phyloP scores from a whole-genome alignment of 2,797 vertebrate species.

The Mycteria americana region DNA sequence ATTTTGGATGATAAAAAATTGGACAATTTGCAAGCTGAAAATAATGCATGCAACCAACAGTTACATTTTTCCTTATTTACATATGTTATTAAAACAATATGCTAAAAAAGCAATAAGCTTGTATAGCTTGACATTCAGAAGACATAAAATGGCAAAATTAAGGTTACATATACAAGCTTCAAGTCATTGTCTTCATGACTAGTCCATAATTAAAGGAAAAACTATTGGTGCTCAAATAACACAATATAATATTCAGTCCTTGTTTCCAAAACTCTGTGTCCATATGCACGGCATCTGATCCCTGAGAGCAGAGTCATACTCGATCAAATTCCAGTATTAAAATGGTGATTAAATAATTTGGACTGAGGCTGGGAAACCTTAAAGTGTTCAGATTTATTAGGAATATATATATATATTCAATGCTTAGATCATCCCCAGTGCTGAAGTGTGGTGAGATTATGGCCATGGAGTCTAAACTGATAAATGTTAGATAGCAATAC shows the following conservation, averaged over 20 bases:
- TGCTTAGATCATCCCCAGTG: background rate
- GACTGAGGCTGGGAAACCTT: background rate
- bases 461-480: background rate
- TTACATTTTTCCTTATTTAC: background rate
- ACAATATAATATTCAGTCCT: background rate
- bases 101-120: background rate
- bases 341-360: background rate
- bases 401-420: background rate
- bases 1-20: slow-evolving; percentile 24
- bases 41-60: slow-evolving; percentile 10
- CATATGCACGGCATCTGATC: background rate
- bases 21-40: slow-evolving; percentile 25
- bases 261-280: background rate
- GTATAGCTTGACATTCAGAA: background rate
- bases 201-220: background rate
- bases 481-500: background rate
- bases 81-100: background rate
- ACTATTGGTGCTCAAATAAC: background rate
- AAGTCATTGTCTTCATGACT: background rate
- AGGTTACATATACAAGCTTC: background rate
- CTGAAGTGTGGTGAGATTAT: background rate
- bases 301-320: background rate
- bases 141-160: background rate
- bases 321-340: background rate
- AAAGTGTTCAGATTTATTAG: background rate